Evolutionary conservation across 2,888 invertebrate species (phyloP), one percentile per base, ranked within the genome.

Genomic region (Patella depressa): DNA sequence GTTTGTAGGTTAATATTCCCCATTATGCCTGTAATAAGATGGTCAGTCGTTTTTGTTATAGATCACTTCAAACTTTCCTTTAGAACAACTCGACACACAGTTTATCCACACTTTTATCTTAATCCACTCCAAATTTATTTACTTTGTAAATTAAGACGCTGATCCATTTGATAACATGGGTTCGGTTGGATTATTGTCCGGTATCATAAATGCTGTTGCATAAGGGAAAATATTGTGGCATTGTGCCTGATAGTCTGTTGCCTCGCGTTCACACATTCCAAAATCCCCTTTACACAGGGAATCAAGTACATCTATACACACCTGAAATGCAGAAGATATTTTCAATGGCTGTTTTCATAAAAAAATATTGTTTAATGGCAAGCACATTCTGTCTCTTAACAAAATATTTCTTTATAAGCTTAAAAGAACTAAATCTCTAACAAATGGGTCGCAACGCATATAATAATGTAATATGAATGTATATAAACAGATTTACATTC

Each of bases 281-380:
- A 98, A 96, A 86, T 95, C 95, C 75, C 96, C 96, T 84, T 94
- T 94, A 84, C 94, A 93, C 88, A 98, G 93, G 83, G 95, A 94
- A 84, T 95, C 94, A 85, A 96, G 93, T 79, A 97, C 95, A 86
- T 95, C 95, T 83, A 95, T 94, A 93, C 97, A 97, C 88, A 94
- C 95, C 95, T 96, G 84, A 54, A 82, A 79, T 15, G 57, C 76
- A 71, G 76, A 72, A 73, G 29, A 72, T 7, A 45, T 45, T 45
- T 45, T 45, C 34, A 45, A 45, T 45, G 34, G 7, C 45, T 0
- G 9, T 7, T 45, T 45, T 9, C 45, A 45, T 45, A 45, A 45
- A 45, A 34, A 29, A 34, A 34, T 34, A 3, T 34, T 34, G 34
- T 34, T 34, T 34, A 34, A 34, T 34, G 34, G 34, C 7, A 45